phyloP scores from a whole-genome alignment of 2,888 invertebrate genomes.

The Orchesella flavescens region DNA sequence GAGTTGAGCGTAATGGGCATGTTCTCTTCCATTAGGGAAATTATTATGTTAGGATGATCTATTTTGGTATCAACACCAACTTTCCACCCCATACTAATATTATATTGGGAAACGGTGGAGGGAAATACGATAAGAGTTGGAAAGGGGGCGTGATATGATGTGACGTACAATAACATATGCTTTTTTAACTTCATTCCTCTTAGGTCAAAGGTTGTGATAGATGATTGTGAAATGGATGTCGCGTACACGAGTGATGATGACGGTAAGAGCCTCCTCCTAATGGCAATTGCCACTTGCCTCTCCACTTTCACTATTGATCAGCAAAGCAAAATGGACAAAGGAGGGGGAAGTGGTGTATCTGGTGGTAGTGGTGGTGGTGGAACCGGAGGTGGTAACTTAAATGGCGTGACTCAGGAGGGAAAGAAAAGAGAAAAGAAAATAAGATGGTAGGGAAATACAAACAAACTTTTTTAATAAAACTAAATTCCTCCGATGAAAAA shows the following conservation, averaged over 20 bases:
- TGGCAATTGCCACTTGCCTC: slow-evolving; percentile 63
- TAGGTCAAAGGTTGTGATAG: slow-evolving; percentile 68
- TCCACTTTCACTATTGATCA: slow-evolving; percentile 50
- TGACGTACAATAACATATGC: no score
- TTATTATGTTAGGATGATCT: background rate
- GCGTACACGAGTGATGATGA: slow-evolving; percentile 71
- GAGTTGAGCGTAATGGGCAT: background rate
- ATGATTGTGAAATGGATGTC: slow-evolving; percentile 68
- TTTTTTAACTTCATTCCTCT: background rate
- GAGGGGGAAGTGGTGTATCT: background rate
- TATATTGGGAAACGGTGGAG: no score
- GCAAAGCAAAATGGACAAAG: slow-evolving; percentile 1
- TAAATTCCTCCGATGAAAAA: background rate
- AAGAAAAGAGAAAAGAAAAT: slow-evolving; percentile 63
- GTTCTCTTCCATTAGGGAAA: slow-evolving; percentile 7
- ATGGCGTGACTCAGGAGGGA: background rate
- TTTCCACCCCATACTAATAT: no score
- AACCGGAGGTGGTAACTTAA: background rate
- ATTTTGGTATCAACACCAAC: no score
- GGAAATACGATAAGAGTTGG: no score
- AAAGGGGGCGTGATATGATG: no score
- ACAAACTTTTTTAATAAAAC: background rate
- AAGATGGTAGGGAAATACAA: slow-evolving; percentile 40
- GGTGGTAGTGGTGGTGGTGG: background rate
- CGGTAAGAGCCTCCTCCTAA: slow-evolving; percentile 68